Percentiles rank a stretch among this genome's conserved stretches.
These are phyloP conservation scores for Tapirus terrestris DNA, from an alignment of 2,113 vertebrate species.

Conservation along the genomic window DNA sequence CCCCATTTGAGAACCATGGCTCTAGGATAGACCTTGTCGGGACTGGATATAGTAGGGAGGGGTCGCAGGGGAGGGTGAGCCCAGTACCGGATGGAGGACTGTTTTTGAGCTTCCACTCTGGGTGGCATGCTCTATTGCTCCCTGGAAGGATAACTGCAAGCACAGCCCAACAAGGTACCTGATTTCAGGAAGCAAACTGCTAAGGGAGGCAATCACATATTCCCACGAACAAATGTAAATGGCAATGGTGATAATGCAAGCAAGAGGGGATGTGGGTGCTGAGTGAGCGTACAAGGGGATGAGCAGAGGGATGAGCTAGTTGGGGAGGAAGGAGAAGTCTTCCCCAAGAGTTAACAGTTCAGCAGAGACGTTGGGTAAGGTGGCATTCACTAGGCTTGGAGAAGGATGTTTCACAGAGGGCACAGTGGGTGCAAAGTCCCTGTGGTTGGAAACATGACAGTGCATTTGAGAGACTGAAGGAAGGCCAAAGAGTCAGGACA, in stretches of 20 bases:
- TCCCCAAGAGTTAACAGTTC: not conserved
- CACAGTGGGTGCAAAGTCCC: not conserved
- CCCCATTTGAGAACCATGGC: not conserved
- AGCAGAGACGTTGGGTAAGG: not conserved
- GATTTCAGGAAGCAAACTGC: not conserved
- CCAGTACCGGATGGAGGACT: not conserved
- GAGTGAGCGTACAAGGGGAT: not conserved
- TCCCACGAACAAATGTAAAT: not conserved
- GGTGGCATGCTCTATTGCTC: fast-evolving
- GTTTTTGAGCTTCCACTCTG: not conserved
- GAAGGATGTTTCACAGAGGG: not conserved
- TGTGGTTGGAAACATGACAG: not conserved
- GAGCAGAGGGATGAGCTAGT: not conserved
- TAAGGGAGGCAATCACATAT: too few relatives aligned
- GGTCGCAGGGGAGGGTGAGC: not conserved
- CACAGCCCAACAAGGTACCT: not conserved
- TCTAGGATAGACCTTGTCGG: too few relatives aligned
- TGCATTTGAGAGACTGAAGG: not conserved
- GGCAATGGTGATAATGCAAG: not conserved
- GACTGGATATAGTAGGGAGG: not conserved
- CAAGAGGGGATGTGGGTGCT: not conserved
- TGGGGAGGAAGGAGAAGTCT: not conserved
- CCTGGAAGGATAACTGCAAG: not conserved
- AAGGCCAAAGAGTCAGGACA: not conserved
- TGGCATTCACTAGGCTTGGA: not conserved